These are phyloP conservation scores for Periphyllus acericola DNA, from an alignment of 2,888 invertebrate genomes.

Conservation along the genomic window DNA sequence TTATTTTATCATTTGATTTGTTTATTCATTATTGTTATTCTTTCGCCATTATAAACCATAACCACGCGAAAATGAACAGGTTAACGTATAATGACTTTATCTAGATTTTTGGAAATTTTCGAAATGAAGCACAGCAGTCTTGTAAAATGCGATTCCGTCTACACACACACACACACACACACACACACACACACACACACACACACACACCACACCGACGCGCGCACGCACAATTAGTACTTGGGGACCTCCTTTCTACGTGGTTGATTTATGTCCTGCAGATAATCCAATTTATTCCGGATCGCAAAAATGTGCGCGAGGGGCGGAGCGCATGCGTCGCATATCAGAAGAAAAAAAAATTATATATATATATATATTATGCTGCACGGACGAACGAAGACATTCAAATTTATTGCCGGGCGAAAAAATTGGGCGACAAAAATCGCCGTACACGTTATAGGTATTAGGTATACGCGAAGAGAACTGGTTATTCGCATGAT, in stretches of 20 bases:
- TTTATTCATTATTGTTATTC: conserved; percentile 49
- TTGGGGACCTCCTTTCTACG: conserved; percentile 34
- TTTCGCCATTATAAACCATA: conserved; percentile 31
- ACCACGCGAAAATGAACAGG: conserved; percentile 45
- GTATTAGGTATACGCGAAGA: not conserved
- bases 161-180: not conserved
- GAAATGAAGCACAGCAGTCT: not conserved
- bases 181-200: too few species aligned
- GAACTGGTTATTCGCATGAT: conserved; percentile 45
- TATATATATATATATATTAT: conserved; percentile 22
- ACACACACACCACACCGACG: not conserved
- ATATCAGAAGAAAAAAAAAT: not conserved
- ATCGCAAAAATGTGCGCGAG: conserved; percentile 15
- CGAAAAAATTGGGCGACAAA: conserved; percentile 58
- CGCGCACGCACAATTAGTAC: conserved; percentile 44
- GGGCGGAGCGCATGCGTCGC: not conserved
- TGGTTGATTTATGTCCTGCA: conserved; percentile 48
- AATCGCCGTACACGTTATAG: not conserved
- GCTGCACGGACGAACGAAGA: not conserved
- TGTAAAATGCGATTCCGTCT: not conserved
- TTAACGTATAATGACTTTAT: conserved; percentile 44
- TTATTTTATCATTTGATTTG: conserved; percentile 47
- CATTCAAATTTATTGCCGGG: conserved; percentile 56
- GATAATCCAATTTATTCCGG: conserved; percentile 57
- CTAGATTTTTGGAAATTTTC: conserved; percentile 46